phyloP scores from a whole-genome alignment of 1,140 invertebrate genomes.

The Drosophila kikkawai region DNA sequence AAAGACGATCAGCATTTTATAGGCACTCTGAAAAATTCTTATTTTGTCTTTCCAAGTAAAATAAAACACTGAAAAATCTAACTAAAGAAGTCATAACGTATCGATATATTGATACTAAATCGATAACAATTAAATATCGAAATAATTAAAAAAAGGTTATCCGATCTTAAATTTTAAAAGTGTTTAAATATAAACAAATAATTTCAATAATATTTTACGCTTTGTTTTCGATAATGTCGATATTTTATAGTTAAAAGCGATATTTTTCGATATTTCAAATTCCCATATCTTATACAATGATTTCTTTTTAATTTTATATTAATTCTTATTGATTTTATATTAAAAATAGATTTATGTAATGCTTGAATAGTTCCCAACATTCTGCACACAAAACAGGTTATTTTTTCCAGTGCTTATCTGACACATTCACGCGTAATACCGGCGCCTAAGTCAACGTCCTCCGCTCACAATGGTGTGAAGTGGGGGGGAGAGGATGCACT shows the following conservation, averaged over 20 bases:
- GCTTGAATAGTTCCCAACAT: background rate
- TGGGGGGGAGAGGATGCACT: background rate
- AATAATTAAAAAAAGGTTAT: too few relatives aligned
- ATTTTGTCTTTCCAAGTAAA: background rate
- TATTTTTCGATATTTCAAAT: background rate
- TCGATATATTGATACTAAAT: background rate
- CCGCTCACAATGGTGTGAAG: background rate
- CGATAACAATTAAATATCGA: background rate
- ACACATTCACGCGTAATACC: conserved; percentile 10
- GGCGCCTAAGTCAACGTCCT: conserved; percentile 17
- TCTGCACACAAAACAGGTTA: background rate
- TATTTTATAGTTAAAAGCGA: too few relatives aligned
- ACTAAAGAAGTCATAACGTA: background rate
- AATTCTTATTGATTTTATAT: too few relatives aligned
- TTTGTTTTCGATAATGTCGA: background rate
- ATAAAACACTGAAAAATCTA: background rate
- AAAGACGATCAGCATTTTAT: background rate
- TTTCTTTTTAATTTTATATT: too few relatives aligned
- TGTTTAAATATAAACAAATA: too few relatives aligned
- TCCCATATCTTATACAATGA: too few relatives aligned
- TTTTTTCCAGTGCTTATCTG: conserved; percentile 1
- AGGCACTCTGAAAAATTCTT: background rate
- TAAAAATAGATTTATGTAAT: background rate
- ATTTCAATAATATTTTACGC: too few relatives aligned
- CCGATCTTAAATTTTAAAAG: too few relatives aligned